These are phyloP conservation scores for Pachycephus smyrnensis DNA, from an alignment of 2,888 invertebrate species.

Conservation along the genomic window DNA sequence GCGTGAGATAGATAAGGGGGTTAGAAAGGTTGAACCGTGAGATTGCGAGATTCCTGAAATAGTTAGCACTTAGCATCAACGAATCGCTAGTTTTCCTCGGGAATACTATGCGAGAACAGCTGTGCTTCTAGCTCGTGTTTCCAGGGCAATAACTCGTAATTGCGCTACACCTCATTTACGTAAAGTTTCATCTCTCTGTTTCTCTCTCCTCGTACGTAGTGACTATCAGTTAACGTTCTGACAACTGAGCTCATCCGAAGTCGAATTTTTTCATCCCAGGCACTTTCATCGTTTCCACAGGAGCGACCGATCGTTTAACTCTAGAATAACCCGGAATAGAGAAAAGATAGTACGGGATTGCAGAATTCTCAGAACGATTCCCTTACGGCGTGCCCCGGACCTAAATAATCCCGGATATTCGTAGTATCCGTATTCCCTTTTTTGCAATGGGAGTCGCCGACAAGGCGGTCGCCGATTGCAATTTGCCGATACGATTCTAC, in stretches of 20 bases:
- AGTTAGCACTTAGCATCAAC: conserved; percentile 47
- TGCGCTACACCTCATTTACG: conserved; percentile 36
- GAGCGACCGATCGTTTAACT: neutral
- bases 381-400: conserved; percentile 30
- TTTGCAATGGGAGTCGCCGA: conserved; percentile 50
- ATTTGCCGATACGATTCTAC: conserved; percentile 63
- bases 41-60: conserved; percentile 57
- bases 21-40: conserved; percentile 47
- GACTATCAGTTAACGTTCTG: conserved; percentile 19
- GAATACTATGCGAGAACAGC: conserved; percentile 22
- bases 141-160: conserved; percentile 36
- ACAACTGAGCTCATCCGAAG: conserved; percentile 13
- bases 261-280: neutral
- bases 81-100: conserved; percentile 30
- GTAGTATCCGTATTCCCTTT: conserved; percentile 32
- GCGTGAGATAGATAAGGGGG: conserved; percentile 50
- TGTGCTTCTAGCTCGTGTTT: conserved; percentile 18
- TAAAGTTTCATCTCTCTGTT: conserved; percentile 12
- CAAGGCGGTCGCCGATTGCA: conserved; percentile 61
- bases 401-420: conserved; percentile 47
- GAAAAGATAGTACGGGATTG: conserved; percentile 2
- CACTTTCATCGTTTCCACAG: neutral
- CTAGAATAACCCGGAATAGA: neutral
- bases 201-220: conserved; percentile 19
- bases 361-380: conserved; percentile 12